Percentiles rank a stretch among this genome's conserved stretches.
phyloP scores from a whole-genome alignment of 2,113 vertebrate species.

The Equus quagga region DNA sequence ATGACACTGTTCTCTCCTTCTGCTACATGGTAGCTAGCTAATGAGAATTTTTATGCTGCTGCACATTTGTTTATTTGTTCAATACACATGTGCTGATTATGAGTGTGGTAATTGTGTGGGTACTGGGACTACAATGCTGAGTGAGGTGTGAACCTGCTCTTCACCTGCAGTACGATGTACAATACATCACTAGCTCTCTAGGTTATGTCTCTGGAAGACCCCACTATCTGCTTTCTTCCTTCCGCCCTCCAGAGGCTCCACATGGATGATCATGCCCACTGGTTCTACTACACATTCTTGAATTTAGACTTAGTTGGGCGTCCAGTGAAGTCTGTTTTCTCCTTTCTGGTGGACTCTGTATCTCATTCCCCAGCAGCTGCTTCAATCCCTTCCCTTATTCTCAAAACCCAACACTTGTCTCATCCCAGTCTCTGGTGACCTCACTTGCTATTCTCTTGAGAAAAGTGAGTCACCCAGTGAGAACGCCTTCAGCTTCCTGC shows the following conservation, averaged over 20 bases:
- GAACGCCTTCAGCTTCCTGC: neutral
- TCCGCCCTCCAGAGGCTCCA: neutral
- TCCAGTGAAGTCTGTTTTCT: neutral
- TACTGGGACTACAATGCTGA: neutral
- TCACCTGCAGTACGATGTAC: neutral
- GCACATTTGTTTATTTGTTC: neutral
- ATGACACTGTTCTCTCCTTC: neutral
- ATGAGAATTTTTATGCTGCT: neutral
- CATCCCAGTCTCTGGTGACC: neutral
- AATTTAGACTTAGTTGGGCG: neutral
- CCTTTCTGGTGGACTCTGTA: neutral
- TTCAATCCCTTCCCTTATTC: neutral
- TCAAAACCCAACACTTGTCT: neutral
- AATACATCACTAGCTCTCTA: neutral
- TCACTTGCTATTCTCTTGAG: neutral
- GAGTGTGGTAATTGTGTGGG: neutral
- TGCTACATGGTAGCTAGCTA: neutral
- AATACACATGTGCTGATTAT: neutral
- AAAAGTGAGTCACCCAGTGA: neutral
- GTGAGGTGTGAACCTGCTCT: neutral
- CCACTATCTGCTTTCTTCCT: neutral
- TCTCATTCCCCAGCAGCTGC: neutral
- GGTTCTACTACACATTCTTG: neutral
- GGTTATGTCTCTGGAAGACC: neutral
- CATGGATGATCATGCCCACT: neutral